A percentile compares a stretch with the other conserved stretches of the same genome.
Conservation (phyloP, 2,888 invertebrate species). For the Amblyteles armatorius region DNA sequence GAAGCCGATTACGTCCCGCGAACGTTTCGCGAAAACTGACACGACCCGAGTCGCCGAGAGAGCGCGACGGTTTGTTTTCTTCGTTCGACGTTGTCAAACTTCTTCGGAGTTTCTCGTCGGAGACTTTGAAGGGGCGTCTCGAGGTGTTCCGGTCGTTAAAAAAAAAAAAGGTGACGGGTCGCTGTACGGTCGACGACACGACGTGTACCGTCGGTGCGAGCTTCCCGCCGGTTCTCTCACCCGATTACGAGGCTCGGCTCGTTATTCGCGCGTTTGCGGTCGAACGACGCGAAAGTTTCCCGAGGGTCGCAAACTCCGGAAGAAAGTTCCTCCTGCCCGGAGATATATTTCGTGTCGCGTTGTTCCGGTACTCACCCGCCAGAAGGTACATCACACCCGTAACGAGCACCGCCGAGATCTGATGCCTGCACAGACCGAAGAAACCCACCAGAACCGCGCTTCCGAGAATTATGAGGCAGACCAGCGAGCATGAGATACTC, state of each 20-base stretch:
- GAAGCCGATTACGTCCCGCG: constrained; percentile 35
- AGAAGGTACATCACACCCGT: constrained; percentile 97
- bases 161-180: background rate
- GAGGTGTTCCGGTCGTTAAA: constrained; percentile 10
- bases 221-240: no score
- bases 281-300: background rate
- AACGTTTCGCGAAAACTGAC: constrained; percentile 11
- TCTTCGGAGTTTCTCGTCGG: background rate
- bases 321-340: background rate
- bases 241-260: background rate
- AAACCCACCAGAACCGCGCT: constrained; percentile 95
- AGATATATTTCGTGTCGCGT: background rate
- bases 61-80: constrained; percentile 16
- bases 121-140: constrained; percentile 24
- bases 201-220: background rate
- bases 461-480: constrained; percentile 94
- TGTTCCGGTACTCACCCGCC: constrained; percentile 88
- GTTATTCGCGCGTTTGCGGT: background rate
- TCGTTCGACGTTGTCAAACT: constrained; percentile 6
- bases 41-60: constrained; percentile 3
- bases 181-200: background rate
- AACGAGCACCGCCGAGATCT: constrained; percentile 96
- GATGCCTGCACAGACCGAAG: constrained; percentile 95
- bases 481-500: constrained; percentile 97
- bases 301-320: background rate